Base-by-base conservation (phyloP, 2,888 invertebrate genomes). In the Achlya flavicornis region DNA sequence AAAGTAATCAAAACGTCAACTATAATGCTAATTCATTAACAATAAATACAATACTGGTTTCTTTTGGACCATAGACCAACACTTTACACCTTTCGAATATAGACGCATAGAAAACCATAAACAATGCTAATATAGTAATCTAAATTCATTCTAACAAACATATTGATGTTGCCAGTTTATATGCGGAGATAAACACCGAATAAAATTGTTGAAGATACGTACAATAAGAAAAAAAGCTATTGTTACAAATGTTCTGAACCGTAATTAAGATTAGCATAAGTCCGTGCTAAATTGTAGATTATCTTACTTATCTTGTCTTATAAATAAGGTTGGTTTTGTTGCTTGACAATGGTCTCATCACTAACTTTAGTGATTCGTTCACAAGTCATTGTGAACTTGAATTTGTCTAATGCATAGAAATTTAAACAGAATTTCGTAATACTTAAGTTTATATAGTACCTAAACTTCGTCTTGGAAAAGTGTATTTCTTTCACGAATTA, bases 121-220 rank as follows among this genome's bases (percentile, higher is more conserved):
- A 84, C 86, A 87, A 89, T 84, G 86, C 81, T 88, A 89, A 89
- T 89, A 84, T 81, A 81, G 80, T 83, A 79, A 89, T 90, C 85
- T 89, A 89, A 90, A 90, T 88, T 89, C 88, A 87, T 80, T 84
- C 81, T 77, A 70, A 84, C 79, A 74, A 79, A 81, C 75, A 74
- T 74, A 76, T 77, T 71, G 77, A 78, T 76, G 80, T 75, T 41
- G 73, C 77, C 75, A 38, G 46, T 61, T 26, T 61, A 11, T 57
- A 35, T 16, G 57, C 8, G 38, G 53, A 60, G 61, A 64, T 64
- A 60, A 61, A 64, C 57, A 61, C 53, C 53, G 41, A 35, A 46
- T 16, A 16, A 60, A 66, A 59, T 58, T 43, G 57, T 66, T 33
- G 33, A 57, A 65, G 33, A 63, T 59, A 61, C 35, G 57, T 43